Evolutionary conservation across 2,113 vertebrate species (phyloP), one percentile per base, ranked within the genome.

Genomic region (Urocynchramus pylzowi): DNA sequence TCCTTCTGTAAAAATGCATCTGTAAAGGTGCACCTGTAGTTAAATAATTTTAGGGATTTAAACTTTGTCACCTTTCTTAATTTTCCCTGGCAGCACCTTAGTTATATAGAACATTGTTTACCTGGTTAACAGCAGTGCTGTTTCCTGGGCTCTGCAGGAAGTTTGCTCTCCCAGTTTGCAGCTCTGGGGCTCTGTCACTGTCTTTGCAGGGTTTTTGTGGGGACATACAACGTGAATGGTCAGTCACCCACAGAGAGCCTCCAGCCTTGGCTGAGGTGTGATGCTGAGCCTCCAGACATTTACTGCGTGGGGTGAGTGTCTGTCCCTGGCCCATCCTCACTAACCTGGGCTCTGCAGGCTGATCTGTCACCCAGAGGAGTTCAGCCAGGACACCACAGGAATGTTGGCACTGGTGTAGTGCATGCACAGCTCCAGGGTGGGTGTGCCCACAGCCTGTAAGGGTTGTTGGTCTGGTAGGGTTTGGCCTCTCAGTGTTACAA

Each of bases 201-300:
- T 87, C 89, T 53, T 37, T 60, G 64, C 96, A 99, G 99, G 69
- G 98, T 99, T 98, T 99, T 99, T 95, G 98, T 99, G 8, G 99
- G 99, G 63, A 99, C 99, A 0, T 99, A 99, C 93, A 99, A 99
- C 11, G 99, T 99, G 89, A 99, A 99, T 0, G 99, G 99, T 39
- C 99, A 99, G 95, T 95, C 98, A 0, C 99, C 99, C 22, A 98
- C 97, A 24, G 99, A 99, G 81, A 98, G 97, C 93, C 98, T 99
- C n/a, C 78, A 35, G 70, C 98, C 98, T 2, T 99, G 99, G 99
- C 98, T 99, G 75, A 97, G 97, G 30, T 97, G 97, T 39, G 98
- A 98, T 18, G 18, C 45, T 35, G 93, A 98, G 20, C 98, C 99
- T 61, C 99, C 99, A 18, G 99, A 99, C 89, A 87, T 99, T 24